Base-by-base conservation (phyloP, 2,113 vertebrate genomes). In the Ploceus nigricollis region DNA sequence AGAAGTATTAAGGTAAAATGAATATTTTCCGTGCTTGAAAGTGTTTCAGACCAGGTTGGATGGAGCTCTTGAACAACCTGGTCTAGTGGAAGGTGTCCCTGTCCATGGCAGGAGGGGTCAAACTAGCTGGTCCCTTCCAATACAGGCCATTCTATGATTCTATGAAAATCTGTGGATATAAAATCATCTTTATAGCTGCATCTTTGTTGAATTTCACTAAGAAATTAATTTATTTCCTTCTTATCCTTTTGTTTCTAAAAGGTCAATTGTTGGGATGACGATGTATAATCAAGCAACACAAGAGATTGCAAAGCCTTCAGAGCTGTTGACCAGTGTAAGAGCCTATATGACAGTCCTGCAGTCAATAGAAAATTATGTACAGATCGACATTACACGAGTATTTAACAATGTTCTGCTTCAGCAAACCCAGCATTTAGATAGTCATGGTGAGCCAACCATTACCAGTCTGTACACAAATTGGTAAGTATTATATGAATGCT, bases 201-300 rank as follows among this genome's bases (percentile, higher is more conserved):
- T 48, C 17, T 65, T 64, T 33, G 10, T 63, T 81, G 66, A 24
- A 30, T 58, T 90, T 93, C 77, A 71, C 8, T 40, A 58, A 66
- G 57, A 69, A 97, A 27, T 11, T 20, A 76, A 22, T 88, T 30
- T 54, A 9, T 90, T 47, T 89, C 4, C 79, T 51, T 57, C 45
- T n/a, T 19, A 28, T 60, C 61, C 51, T 31, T 87, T 94, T 89
- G 25, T 65, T 65, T 54, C 84, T 25, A 13, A 86, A 88, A 99
- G 99, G 98, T 99, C 99, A 69, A 99, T 99, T 95, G 99, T 99
- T 95, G 99, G 99, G 39, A 99, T 99, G 99, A 99, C 99, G 35
- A 99, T 99, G 99, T 99, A 99, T 97, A 99, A 99, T 98, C 99
- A 99, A 98, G 98, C 99, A 71, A 99, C 99, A 18, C 99, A 99